These are phyloP conservation scores for Hydractinia symbiolongicarpus DNA, from an alignment of 30 jellyfish, hydroid and myxozoan species.

Conservation along the genomic window DNA sequence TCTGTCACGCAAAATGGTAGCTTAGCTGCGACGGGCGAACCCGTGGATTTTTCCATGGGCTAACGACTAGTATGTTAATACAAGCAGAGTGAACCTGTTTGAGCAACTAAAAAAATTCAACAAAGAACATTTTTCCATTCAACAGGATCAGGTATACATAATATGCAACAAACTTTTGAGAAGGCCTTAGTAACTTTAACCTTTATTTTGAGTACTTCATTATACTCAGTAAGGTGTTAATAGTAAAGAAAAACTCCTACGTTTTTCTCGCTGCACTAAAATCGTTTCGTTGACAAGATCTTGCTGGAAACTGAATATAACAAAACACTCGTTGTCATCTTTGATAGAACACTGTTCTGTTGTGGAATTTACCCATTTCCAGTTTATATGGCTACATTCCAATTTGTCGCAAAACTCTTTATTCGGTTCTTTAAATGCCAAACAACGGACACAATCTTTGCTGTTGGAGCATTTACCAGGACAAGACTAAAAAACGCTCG, in stretches of 20 bases:
- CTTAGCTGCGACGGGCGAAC: too few relatives aligned
- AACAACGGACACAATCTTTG: slow-evolving; percentile 77
- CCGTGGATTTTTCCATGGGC: too few relatives aligned
- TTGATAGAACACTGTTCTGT: slow-evolving; percentile 20
- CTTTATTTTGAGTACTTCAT: too few relatives aligned
- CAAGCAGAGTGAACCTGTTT: too few relatives aligned
- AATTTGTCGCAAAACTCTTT: slow-evolving; percentile 45
- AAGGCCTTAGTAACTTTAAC: too few relatives aligned
- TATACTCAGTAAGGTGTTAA: neutral
- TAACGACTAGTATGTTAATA: too few relatives aligned
- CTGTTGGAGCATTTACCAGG: slow-evolving; percentile 73
- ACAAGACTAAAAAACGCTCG: slow-evolving; percentile 57
- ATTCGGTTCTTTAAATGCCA: slow-evolving; percentile 49
- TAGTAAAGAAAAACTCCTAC: too few relatives aligned
- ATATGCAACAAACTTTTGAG: too few relatives aligned
- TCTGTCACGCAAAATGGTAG: too few relatives aligned
- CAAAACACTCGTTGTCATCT: slow-evolving; percentile 67
- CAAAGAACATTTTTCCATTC: too few relatives aligned
- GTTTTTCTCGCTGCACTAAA: slow-evolving; percentile 59
- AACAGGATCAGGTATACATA: too few relatives aligned
- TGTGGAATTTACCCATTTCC: slow-evolving; percentile 25
- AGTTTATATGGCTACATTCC: slow-evolving; percentile 12
- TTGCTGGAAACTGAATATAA: slow-evolving; percentile 51
- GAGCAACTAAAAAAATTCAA: too few relatives aligned
- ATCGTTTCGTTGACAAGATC: slow-evolving; percentile 62